Base-by-base conservation (phyloP, 1,140 invertebrate species). In the Physella acuta region DNA sequence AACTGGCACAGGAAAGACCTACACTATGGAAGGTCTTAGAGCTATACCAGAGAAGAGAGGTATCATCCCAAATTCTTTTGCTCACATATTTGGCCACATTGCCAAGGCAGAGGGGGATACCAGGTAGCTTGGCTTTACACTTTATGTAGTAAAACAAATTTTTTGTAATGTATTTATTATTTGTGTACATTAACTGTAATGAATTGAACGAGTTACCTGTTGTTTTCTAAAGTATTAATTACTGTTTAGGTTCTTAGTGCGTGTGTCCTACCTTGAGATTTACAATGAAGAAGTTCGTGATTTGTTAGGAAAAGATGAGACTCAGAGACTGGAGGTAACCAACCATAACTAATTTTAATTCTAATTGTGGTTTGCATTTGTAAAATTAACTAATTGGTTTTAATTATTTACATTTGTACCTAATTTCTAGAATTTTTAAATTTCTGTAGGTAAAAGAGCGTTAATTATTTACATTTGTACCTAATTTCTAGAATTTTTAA, bases 271-370 rank as follows among this genome's bases (percentile, higher is more conserved):
- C 82, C 86, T 99, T 24, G 97, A 99, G 85, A 86, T 99, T 0
- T 99, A 99, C 72, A 99, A 99, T 87, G 97, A 99, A 84, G 97
- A 99, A 28, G 85, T 98, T 4, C 92, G 96, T 82, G 95, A 99
- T 87, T 89, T 95, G n/a, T 91, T 92, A 17, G 94, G 97, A 17
- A 91, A 92, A 75, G 94, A 91, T 80, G 94, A 95, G 84, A 89
- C 90, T 77, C 93, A 77, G 2, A 75, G 76, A 59, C 69, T 85
- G 51, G 84, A 85, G 77, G 84, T 84, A 44, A 73, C 68, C 44
- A 60, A 28, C 49, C 53, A 49, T 49, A 49, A 14, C 44, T 14
- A 49, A 49, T 49, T 49, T 49, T 49, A 49, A 49, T 11, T n/a
- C n/a, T 49, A 14, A 49, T 11, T 49, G 11, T 49, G n/a, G 44